These are phyloP conservation scores for Muscicapa striata DNA, from an alignment of 2,797 vertebrate species.

Conservation along the genomic window DNA sequence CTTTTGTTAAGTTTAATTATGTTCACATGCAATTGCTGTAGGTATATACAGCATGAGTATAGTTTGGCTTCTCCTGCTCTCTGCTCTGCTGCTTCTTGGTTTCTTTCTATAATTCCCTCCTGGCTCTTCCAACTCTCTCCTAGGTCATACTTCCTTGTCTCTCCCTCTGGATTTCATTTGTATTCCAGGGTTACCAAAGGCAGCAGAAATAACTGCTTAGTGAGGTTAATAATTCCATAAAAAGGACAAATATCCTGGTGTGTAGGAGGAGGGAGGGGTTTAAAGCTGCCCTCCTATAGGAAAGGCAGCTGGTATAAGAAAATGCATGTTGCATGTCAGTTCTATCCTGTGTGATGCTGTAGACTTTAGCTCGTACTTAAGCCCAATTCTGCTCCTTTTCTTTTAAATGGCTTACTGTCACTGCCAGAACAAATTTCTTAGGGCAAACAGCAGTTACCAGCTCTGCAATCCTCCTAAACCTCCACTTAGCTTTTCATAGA, in stretches of 20 bases:
- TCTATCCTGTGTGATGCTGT: not conserved
- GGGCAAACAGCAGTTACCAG: not conserved
- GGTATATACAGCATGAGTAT: not conserved
- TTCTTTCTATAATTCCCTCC: not conserved
- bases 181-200: not conserved
- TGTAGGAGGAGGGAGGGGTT: not conserved
- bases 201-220: conserved; percentile 9
- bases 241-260: conserved; percentile 1
- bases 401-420: not conserved
- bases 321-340: not conserved
- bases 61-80: not conserved
- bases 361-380: not conserved
- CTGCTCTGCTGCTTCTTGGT: not conserved
- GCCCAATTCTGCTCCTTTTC: not conserved
- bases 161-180: conserved; percentile 12
- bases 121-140: not conserved
- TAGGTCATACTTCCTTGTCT: not conserved
- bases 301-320: conserved; percentile 1
- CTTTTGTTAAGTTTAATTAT: not conserved
- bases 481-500: not conserved
- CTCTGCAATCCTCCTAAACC: not conserved
- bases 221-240: not conserved
- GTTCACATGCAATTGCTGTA: not conserved
- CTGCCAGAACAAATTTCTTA: not conserved
- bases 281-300: not conserved